phyloP scores from a whole-genome alignment of 2,888 invertebrate genomes.

The Trilocha varians region DNA sequence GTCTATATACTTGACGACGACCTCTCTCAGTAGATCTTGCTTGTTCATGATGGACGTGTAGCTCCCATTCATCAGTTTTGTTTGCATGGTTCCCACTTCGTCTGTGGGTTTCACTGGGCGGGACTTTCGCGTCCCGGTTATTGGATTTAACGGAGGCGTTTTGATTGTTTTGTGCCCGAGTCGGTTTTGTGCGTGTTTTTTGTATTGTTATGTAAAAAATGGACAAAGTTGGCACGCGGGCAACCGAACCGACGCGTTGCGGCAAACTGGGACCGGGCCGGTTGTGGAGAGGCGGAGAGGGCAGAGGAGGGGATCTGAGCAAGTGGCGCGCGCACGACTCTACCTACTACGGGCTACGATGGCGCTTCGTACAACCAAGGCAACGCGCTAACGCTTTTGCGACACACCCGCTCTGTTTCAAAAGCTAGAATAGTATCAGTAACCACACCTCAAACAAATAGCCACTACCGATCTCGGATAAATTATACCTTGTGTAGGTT shows the following conservation, averaged over 20 bases:
- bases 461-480: conserved; percentile 27
- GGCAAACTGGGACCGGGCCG: conserved; percentile 64
- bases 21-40: conserved; percentile 79
- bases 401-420: conserved; percentile 59
- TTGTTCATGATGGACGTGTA: conserved; percentile 77
- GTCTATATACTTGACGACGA: conserved; percentile 81
- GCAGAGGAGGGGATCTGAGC: conserved; percentile 40
- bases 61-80: conserved; percentile 74
- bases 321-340: conserved; percentile 67
- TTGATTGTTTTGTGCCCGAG: conserved; percentile 35
- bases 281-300: conserved; percentile 43
- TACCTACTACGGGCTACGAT: conserved; percentile 63
- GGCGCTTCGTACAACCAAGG: conserved; percentile 65
- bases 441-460: conserved; percentile 37
- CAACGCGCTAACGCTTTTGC: conserved; percentile 59
- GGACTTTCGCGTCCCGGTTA: conserved; percentile 48
- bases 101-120: conserved; percentile 35
- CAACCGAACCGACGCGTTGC: conserved; percentile 68
- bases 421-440: conserved; percentile 42
- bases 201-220: conserved; percentile 35
- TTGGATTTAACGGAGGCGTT: conserved; percentile 49
- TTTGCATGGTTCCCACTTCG: conserved; percentile 66
- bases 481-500: conserved; percentile 44
- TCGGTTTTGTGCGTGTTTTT: conserved; percentile 45
- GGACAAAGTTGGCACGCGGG: conserved; percentile 44